A percentile compares a stretch with the other conserved stretches of the same genome.
Conservation (phyloP, 2,113 vertebrate species). For the Narcine bancroftii region DNA sequence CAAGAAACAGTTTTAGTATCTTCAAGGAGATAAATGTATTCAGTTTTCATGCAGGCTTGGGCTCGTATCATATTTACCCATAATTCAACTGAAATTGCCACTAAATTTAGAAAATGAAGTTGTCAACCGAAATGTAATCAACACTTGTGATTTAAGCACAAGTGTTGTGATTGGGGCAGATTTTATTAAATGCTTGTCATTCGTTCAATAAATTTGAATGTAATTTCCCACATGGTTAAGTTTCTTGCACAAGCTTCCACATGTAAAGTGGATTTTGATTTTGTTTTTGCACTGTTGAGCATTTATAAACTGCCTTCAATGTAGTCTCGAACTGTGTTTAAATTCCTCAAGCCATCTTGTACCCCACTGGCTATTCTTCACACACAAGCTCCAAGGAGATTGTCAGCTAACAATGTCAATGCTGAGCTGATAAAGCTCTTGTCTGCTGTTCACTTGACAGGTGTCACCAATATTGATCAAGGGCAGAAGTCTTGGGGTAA, state of each 20-base stretch:
- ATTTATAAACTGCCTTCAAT: not conserved
- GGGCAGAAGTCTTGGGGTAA: not conserved
- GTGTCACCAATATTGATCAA: not conserved
- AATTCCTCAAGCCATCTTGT: not conserved
- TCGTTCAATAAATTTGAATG: slow-evolving; percentile 16
- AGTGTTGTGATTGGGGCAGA: not conserved
- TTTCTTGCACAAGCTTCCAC: not conserved
- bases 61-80: not conserved
- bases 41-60: not conserved
- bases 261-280: not conserved
- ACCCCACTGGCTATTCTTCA: not conserved
- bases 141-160: not conserved
- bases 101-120: not conserved
- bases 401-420: not conserved
- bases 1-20: not conserved
- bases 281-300: not conserved
- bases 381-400: not conserved
- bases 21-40: not conserved
- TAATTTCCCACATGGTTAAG: not conserved
- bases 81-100: not conserved
- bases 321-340: not conserved
- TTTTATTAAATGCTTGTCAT: not conserved
- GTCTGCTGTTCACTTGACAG: not conserved
- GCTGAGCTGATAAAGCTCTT: not conserved
- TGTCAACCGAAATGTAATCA: not conserved